phyloP scores from a whole-genome alignment of 23 tunicate species.

The Clavelina lepadiformis region DNA sequence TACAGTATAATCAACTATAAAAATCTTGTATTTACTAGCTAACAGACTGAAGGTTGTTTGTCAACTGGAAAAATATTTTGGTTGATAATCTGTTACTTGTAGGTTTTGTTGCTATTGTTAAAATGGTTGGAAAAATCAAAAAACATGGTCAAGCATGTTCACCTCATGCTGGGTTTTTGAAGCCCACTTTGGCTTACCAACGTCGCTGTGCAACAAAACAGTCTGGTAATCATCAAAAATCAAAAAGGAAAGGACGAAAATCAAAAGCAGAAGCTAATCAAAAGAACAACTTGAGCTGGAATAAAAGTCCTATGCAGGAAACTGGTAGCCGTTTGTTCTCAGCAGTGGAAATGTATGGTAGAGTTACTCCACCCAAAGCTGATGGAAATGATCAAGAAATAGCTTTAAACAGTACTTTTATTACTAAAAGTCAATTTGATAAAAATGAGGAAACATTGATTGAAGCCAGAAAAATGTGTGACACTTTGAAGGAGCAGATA shows the following conservation, averaged over 20 bases:
- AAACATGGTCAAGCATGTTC: not conserved
- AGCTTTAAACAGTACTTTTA: not conserved
- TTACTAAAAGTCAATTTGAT: not conserved
- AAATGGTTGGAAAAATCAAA: constrained; percentile 6
- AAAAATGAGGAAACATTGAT: no score
- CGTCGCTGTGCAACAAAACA: constrained; percentile 11
- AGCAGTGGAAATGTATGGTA: constrained; percentile 12
- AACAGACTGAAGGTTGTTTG: no score
- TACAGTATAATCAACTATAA: no score
- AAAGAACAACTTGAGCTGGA: no score
- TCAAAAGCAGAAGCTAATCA: constrained; percentile 1
- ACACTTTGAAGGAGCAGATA: constrained; percentile 50
- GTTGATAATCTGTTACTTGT: no score
- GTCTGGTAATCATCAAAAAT: not conserved
- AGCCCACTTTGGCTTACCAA: constrained; percentile 49
- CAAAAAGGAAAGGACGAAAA: not conserved
- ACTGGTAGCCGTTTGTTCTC: no score
- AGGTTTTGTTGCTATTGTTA: no score
- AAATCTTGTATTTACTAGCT: no score
- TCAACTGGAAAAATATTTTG: no score
- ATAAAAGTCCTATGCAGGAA: no score
- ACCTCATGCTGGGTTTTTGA: constrained; percentile 36
- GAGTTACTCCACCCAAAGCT: no score
- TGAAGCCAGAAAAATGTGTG: constrained; percentile 68
- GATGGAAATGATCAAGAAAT: no score